Evolutionary conservation across 1,140 invertebrate species (phyloP).

Genomic region (Danaus melanippus): DNA sequence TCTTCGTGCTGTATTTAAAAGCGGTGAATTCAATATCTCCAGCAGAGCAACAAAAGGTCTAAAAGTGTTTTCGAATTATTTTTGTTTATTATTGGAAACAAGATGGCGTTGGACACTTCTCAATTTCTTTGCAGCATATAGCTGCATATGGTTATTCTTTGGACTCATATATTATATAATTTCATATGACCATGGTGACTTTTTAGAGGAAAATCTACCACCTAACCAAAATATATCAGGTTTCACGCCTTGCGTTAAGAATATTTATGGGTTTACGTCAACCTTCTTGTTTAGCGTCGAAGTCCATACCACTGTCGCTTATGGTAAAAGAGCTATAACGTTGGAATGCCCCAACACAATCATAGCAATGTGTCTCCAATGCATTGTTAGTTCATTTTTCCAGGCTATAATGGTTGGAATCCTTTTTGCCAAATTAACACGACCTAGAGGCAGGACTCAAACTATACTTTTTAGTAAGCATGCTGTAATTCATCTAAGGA

Average conservation of each 20-base stretch:
- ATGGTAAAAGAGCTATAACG: slow-evolving; percentile 80
- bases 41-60: slow-evolving; percentile 81
- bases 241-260: slow-evolving; percentile 86
- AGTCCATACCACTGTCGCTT: slow-evolving; percentile 91
- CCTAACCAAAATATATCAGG: slow-evolving; percentile 72
- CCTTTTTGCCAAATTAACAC: slow-evolving; percentile 94
- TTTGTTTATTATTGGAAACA: slow-evolving; percentile 86
- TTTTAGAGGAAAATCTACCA: slow-evolving; percentile 79
- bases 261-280: slow-evolving; percentile 86
- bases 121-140: slow-evolving; percentile 90
- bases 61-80: slow-evolving; percentile 79
- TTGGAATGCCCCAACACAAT: slow-evolving; percentile 96
- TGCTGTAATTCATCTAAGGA: slow-evolving; percentile 86
- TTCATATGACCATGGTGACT: slow-evolving; percentile 89
- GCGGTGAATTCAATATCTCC: slow-evolving; percentile 93
- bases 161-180: slow-evolving; percentile 93
- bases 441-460: slow-evolving; percentile 93
- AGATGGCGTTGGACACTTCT: slow-evolving; percentile 96
- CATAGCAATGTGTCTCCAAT: slow-evolving; percentile 96
- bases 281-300: slow-evolving; percentile 92
- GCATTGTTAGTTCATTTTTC: slow-evolving; percentile 93
- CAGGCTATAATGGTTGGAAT: slow-evolving; percentile 79
- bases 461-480: slow-evolving; percentile 92
- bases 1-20: slow-evolving; percentile 87
- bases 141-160: slow-evolving; percentile 91